Conservation (phyloP, 2,113 vertebrate genomes). For the Rhynchomys soricoides region DNA sequence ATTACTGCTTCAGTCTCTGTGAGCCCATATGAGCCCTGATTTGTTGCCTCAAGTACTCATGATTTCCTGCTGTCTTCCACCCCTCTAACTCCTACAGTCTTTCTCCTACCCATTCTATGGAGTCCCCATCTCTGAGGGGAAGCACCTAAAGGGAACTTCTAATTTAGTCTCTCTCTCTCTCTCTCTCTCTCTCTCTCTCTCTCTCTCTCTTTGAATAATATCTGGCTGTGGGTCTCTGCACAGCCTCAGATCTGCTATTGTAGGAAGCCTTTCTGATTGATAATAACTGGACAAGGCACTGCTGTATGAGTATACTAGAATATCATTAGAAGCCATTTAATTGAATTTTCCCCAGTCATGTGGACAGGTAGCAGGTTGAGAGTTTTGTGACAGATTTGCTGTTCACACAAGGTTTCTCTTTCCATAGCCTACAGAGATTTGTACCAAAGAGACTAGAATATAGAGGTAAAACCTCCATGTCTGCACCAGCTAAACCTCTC, state of each 20-base stretch:
- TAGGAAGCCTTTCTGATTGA: not conserved
- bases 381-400: not conserved
- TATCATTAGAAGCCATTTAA: too few species aligned
- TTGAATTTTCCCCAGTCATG: too few species aligned
- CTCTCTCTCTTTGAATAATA: not conserved
- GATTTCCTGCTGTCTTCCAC: too few species aligned
- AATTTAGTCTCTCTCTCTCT: too few species aligned
- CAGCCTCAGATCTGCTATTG: not conserved
- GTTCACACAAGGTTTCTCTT: not conserved
- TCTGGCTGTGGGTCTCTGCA: not conserved
- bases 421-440: not conserved
- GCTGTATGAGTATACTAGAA: too few species aligned
- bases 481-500: not conserved
- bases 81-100: too few species aligned
- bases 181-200: too few species aligned
- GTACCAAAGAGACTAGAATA: not conserved
- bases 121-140: too few species aligned
- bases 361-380: not conserved
- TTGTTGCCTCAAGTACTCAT: not conserved
- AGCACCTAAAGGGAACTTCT: too few species aligned
- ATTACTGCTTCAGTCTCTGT: not conserved
- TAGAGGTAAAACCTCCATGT: not conserved
- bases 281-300: too few species aligned
- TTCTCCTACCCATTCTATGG: too few species aligned
- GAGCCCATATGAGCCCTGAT: not conserved